Evolutionary conservation across 2,797 vertebrate species (phyloP).

Genomic region (Enteromius afrohamiltoni): DNA sequence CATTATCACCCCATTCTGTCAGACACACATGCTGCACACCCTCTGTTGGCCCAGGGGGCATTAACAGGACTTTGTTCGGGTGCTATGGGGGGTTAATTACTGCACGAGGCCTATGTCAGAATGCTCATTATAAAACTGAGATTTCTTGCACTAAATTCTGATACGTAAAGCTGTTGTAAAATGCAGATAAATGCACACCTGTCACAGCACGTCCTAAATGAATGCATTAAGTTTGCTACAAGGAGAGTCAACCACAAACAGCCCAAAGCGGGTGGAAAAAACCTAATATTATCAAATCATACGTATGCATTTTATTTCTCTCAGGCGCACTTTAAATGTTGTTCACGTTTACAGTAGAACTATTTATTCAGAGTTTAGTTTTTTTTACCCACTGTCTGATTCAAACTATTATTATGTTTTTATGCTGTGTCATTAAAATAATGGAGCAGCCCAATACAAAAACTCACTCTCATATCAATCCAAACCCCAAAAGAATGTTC

Average conservation of each 20-base stretch:
- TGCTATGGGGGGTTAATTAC: slow-evolving; percentile 32
- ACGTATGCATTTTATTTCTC: not conserved
- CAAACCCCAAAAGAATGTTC: not conserved
- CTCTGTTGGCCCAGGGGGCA: not conserved
- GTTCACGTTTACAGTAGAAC: not conserved
- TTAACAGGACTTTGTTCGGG: slow-evolving; percentile 32
- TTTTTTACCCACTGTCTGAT: not conserved
- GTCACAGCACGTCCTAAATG: not conserved
- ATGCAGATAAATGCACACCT: not conserved
- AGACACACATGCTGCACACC: slow-evolving; percentile 34
- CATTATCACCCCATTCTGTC: slow-evolving; percentile 45
- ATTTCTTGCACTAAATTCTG: not conserved
- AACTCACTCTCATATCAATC: not conserved
- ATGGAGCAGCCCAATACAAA: not conserved
- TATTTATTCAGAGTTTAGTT: not conserved
- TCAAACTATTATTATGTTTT: not conserved
- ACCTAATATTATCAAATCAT: not conserved
- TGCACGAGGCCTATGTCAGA: slow-evolving; percentile 23
- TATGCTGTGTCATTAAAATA: not conserved
- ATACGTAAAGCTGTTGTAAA: slow-evolving; percentile 7
- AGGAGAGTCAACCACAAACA: not conserved
- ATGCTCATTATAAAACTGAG: slow-evolving; percentile 20
- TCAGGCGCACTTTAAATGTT: not conserved
- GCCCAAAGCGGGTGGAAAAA: not conserved
- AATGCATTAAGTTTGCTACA: not conserved